Percentiles rank a stretch among this genome's conserved stretches.
phyloP scores from a whole-genome alignment of 2,113 vertebrate species.

The Crocuta crocuta region DNA sequence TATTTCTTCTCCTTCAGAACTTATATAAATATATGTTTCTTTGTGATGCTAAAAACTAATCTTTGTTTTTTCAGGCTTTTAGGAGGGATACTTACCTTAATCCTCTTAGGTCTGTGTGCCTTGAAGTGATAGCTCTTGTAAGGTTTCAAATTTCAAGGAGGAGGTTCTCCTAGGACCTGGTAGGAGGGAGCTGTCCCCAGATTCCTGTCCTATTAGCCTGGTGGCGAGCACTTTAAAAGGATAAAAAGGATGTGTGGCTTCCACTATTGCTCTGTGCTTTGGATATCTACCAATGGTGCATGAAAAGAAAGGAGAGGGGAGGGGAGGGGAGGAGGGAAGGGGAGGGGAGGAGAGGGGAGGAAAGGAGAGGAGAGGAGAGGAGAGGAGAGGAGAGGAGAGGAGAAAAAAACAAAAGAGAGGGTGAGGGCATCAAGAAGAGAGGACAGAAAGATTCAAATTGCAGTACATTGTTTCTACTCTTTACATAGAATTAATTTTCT shows the following conservation, averaged over 20 bases:
- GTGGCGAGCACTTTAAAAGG: conserved; percentile 73
- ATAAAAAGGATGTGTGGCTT: conserved; percentile 64
- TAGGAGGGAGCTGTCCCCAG: conserved; percentile 87
- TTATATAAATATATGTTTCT: conserved; percentile 83
- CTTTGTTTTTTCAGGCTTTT: conserved; percentile 89
- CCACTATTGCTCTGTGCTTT: neutral
- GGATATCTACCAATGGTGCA: conserved; percentile 26
- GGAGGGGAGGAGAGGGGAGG: fast-evolving
- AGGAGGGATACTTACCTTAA: conserved; percentile 89
- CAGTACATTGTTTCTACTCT: neutral
- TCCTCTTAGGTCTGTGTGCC: conserved; percentile 88
- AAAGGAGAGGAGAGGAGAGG: fast-evolving
- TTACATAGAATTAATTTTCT: neutral
- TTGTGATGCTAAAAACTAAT: conserved; percentile 86
- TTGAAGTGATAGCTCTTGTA: conserved; percentile 85
- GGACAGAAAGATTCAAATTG: neutral
- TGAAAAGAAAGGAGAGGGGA: neutral
- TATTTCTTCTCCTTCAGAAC: conserved; percentile 78
- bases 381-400: fast-evolving
- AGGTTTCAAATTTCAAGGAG: conserved; percentile 88
- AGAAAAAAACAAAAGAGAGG: fast-evolving
- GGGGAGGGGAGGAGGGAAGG: no score
- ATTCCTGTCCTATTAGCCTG: conserved; percentile 67
- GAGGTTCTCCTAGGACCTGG: conserved; percentile 81
- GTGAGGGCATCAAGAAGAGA: no score